Conservation (phyloP, 1,140 invertebrate species). For the Aethina tumida region DNA sequence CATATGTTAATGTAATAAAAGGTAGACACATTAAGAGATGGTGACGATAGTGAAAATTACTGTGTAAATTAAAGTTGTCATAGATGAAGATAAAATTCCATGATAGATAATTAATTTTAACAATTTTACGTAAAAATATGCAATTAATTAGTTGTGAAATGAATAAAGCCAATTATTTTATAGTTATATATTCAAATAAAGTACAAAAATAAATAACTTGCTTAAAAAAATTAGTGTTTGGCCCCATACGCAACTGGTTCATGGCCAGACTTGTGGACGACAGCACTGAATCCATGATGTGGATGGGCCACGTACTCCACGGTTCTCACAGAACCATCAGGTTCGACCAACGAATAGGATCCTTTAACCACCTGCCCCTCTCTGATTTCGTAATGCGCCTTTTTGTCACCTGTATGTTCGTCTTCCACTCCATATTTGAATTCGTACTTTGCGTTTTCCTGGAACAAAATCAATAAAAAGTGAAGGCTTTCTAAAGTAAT, state of each 20-base stretch:
- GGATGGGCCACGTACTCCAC: constrained; percentile 64
- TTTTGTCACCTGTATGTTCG: constrained; percentile 57
- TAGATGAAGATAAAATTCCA: too few relatives aligned
- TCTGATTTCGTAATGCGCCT: constrained; percentile 54
- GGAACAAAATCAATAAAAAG: constrained; percentile 10
- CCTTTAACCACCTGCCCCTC: constrained; percentile 57
- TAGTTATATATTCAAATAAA: too few relatives aligned
- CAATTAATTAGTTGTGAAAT: too few relatives aligned
- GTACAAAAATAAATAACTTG: too few relatives aligned
- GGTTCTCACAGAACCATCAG: constrained; percentile 62
- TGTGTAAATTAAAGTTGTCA: too few relatives aligned
- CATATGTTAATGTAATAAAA: too few relatives aligned
- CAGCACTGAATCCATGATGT: constrained; percentile 10
- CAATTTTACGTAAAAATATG: too few relatives aligned
- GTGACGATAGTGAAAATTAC: too few relatives aligned
- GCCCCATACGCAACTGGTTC: constrained; percentile 13
- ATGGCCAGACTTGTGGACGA: constrained; percentile 9
- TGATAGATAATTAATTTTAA: too few relatives aligned
- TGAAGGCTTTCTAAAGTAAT: not conserved
- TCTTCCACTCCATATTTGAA: constrained; percentile 64
- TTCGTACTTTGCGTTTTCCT: constrained; percentile 53
- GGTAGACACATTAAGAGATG: too few relatives aligned
- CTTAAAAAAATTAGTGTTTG: too few relatives aligned
- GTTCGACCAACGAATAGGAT: constrained; percentile 65
- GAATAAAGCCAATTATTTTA: too few relatives aligned